Percentiles rank a stretch among this genome's conserved stretches.
Evolutionary conservation across 2,888 invertebrate species (phyloP).

Genomic region (Morinoia aosen): DNA sequence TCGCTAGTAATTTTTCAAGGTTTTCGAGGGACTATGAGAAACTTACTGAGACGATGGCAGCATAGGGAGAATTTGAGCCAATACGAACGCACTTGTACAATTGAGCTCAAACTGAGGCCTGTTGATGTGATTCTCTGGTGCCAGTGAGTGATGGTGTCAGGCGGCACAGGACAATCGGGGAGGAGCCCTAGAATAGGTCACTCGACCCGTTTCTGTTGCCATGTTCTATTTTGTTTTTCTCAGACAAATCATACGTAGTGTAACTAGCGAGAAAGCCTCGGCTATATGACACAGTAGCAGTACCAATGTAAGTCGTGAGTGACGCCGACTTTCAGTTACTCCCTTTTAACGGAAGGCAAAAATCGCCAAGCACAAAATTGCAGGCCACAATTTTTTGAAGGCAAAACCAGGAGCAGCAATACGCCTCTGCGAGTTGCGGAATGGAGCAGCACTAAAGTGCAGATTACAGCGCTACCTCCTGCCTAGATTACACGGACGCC

Average conservation of each 20-base stretch:
- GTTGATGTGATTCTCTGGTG: too few species aligned
- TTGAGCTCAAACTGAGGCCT: too few species aligned
- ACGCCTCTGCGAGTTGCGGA: background rate
- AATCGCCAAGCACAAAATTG: background rate
- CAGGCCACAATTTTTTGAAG: background rate
- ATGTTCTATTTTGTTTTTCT: too few species aligned
- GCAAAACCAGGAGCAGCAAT: background rate
- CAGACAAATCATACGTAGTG: background rate
- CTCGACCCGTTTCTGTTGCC: too few species aligned
- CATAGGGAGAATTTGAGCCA: too few species aligned
- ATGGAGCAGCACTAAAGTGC: conserved; percentile 21
- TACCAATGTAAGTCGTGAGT: background rate
- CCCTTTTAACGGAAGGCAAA: background rate
- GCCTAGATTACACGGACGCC: conserved; percentile 20
- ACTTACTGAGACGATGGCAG: too few species aligned
- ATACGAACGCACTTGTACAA: too few species aligned
- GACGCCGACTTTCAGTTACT: background rate
- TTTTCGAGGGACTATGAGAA: too few species aligned
- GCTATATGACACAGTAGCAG: background rate
- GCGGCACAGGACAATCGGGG: too few species aligned
- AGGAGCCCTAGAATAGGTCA: too few species aligned
- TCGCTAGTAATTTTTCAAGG: too few species aligned
- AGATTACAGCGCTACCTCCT: background rate
- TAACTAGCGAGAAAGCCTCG: background rate
- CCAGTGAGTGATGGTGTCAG: too few species aligned